These are phyloP conservation scores for Archips xylosteana DNA, from an alignment of 2,888 invertebrate genomes.

Conservation along the genomic window DNA sequence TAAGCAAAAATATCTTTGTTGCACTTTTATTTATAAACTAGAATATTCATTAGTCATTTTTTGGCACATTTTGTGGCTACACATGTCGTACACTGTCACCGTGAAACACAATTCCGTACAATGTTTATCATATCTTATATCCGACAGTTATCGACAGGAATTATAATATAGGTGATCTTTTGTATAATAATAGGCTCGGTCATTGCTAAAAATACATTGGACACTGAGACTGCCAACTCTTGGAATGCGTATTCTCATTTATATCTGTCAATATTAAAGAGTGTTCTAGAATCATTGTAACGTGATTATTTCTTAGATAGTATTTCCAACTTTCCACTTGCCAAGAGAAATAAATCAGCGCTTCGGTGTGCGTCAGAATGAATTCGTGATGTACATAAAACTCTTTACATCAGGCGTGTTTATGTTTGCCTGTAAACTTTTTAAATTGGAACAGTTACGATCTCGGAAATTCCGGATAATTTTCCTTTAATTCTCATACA, in stretches of 20 bases:
- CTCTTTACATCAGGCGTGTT: slow-evolving; percentile 43
- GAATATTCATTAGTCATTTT: slow-evolving; percentile 14
- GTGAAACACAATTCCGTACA: slow-evolving; percentile 14
- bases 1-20: slow-evolving; percentile 17
- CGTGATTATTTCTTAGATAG: slow-evolving; percentile 37
- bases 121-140: neutral
- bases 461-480: slow-evolving; percentile 18
- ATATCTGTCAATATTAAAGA: slow-evolving; percentile 42
- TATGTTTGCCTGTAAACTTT: slow-evolving; percentile 45
- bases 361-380: slow-evolving; percentile 53
- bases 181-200: slow-evolving; percentile 2
- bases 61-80: slow-evolving; percentile 28
- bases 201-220: slow-evolving; percentile 22
- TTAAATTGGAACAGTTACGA: slow-evolving; percentile 36
- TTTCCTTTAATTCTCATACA: neutral
- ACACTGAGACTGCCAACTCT: slow-evolving; percentile 38
- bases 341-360: slow-evolving; percentile 45
- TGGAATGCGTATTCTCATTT: slow-evolving; percentile 28
- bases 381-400: slow-evolving; percentile 49
- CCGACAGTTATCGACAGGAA: neutral
- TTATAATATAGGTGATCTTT: slow-evolving; percentile 8
- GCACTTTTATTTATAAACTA: slow-evolving; percentile 20
- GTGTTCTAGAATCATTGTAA: slow-evolving; percentile 36
- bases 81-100: slow-evolving; percentile 12
- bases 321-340: slow-evolving; percentile 41